These are phyloP conservation scores for Aythya baeri DNA, from an alignment of 2,113 vertebrate species.

Conservation along the genomic window DNA sequence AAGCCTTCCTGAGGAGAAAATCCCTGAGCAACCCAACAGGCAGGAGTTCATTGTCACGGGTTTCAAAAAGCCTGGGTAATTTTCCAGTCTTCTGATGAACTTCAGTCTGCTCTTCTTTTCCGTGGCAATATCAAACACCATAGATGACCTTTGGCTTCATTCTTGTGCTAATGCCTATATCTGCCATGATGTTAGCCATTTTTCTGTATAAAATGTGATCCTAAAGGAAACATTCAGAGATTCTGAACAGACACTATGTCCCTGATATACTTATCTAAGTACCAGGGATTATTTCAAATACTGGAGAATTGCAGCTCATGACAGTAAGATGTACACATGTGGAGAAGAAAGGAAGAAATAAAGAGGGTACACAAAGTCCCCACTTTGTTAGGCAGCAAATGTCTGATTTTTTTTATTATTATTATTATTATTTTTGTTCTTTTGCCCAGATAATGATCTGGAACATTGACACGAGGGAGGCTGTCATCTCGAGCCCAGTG, in stretches of 20 bases:
- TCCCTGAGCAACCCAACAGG: not conserved
- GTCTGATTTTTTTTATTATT: not conserved
- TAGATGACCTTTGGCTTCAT: not conserved
- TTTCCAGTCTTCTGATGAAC: not conserved
- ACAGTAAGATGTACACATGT: not conserved
- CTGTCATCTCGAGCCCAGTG: constrained; percentile 81
- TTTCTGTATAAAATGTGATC: not conserved
- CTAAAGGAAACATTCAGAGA: not conserved
- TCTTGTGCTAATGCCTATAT: not conserved
- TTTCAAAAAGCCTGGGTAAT: not conserved
- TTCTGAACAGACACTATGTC: not conserved
- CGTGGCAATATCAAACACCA: not conserved
- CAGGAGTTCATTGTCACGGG: not conserved
- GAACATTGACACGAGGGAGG: constrained; percentile 84
- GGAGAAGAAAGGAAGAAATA: not conserved
- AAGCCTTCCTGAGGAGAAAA: not conserved
- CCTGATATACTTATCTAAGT: not conserved
- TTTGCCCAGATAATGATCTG: constrained; percentile 89
- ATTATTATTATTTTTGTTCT: not conserved
- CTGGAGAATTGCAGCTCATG: not conserved
- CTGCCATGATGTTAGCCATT: not conserved
- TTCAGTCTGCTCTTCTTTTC: not conserved
- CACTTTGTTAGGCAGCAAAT: not conserved
- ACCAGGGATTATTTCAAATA: not conserved
- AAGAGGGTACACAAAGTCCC: not conserved